Percentiles rank a stretch among this genome's conserved stretches.
Evolutionary conservation across 1,140 invertebrate genomes (phyloP).

Genomic region (Vollenhovia emeryi): DNA sequence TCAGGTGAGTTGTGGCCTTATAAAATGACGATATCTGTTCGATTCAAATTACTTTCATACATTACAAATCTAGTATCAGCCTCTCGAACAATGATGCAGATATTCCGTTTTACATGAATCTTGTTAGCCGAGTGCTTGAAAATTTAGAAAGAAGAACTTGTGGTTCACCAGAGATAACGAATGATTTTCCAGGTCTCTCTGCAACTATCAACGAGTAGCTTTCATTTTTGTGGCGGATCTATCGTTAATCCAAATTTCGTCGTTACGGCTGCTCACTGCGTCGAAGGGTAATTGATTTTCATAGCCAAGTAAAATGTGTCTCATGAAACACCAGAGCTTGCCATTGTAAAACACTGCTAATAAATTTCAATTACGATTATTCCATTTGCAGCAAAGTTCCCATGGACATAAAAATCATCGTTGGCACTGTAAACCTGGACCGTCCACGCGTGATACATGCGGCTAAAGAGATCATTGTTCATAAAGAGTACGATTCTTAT

Average conservation of each 20-base stretch:
- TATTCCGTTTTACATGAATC: neutral
- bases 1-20: conserved; percentile 61
- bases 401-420: conserved; percentile 33
- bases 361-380: neutral
- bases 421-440: conserved; percentile 54
- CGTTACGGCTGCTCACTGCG: conserved; percentile 85
- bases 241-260: conserved; percentile 84
- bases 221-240: conserved; percentile 84
- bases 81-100: neutral
- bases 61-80: neutral
- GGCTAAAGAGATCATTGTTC: conserved; percentile 61
- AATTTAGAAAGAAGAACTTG: neutral
- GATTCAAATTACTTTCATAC: neutral
- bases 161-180: neutral
- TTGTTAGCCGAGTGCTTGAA: neutral
- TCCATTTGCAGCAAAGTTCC: neutral
- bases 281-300: conserved; percentile 58
- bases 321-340: neutral
- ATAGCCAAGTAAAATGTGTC: neutral
- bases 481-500: conserved; percentile 48
- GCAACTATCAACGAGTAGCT: neutral
- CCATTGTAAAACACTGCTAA: neutral
- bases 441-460: neutral
- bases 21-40: neutral
- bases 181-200: conserved; percentile 62